Evolutionary conservation across 2,113 vertebrate genomes (phyloP).

Genomic region (Mustela nigripes): DNA sequence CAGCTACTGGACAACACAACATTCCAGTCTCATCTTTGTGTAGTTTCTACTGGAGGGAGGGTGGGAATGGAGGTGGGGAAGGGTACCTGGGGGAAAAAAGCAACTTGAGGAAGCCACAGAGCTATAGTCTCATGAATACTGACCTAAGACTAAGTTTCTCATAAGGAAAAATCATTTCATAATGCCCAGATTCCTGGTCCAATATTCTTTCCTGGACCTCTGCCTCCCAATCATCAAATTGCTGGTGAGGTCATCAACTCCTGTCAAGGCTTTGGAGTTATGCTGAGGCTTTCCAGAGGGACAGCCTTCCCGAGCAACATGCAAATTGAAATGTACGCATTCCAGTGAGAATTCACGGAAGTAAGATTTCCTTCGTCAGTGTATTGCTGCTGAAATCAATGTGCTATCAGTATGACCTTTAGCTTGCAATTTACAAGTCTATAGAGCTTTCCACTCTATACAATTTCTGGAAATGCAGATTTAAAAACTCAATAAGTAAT

Average conservation of each 20-base stretch:
- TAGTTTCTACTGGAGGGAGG: neutral
- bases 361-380: neutral
- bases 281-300: neutral
- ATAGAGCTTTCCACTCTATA: neutral
- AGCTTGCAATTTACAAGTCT: neutral
- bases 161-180: constrained; percentile 14
- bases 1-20: neutral
- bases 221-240: constrained; percentile 34
- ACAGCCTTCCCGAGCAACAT: neutral
- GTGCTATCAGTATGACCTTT: neutral
- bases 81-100: neutral
- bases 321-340: neutral
- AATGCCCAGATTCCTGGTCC: neutral
- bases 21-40: neutral
- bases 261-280: neutral
- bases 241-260: neutral
- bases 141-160: neutral
- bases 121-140: neutral
- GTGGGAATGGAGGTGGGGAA: neutral
- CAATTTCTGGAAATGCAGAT: constrained; percentile 1
- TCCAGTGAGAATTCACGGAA: neutral
- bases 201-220: neutral
- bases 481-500: neutral
- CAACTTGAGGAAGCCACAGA: neutral
- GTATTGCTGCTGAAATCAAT: neutral